phyloP scores from a whole-genome alignment of 1,140 invertebrate species.

The Drosophila santomea region DNA sequence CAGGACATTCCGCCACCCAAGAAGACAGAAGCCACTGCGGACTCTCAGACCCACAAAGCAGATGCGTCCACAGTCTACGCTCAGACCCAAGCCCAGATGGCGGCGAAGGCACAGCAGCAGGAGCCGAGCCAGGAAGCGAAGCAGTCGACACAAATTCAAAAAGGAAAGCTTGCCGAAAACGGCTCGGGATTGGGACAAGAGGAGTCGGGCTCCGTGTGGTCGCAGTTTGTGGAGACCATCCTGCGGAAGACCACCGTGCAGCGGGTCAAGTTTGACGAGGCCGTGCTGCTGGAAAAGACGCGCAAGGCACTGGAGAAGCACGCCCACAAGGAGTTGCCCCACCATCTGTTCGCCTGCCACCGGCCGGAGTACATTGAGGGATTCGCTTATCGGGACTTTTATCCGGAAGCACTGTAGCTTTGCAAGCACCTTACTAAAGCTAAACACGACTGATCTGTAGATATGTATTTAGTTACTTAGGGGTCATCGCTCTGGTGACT shows the following conservation, averaged over 20 bases:
- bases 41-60: not conserved
- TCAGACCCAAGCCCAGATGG: not conserved
- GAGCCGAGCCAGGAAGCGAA: not conserved
- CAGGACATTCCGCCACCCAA: constrained; percentile 43
- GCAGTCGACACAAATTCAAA: not conserved
- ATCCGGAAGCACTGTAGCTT: constrained; percentile 60
- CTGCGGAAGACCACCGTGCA: constrained; percentile 69
- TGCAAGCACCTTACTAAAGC: not conserved
- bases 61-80: not conserved
- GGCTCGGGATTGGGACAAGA: not conserved
- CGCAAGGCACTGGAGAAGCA: constrained; percentile 69
- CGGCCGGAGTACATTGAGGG: constrained; percentile 69
- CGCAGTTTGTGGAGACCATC: constrained; percentile 77
- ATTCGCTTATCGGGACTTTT: constrained; percentile 77
- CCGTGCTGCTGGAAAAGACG: constrained; percentile 66
- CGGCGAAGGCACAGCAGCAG: not conserved
- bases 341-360: constrained; percentile 70
- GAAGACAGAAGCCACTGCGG: not conserved
- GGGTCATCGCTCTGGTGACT: constrained; percentile 10
- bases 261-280: constrained; percentile 70
- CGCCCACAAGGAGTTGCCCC: constrained; percentile 50
- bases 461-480: constrained; percentile 52
- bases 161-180: constrained; percentile 4
- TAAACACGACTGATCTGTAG: constrained; percentile 68
- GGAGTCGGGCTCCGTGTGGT: constrained; percentile 67